Conservation (phyloP, 2,888 invertebrate species). For the Lampropteryx suffumata region DNA sequence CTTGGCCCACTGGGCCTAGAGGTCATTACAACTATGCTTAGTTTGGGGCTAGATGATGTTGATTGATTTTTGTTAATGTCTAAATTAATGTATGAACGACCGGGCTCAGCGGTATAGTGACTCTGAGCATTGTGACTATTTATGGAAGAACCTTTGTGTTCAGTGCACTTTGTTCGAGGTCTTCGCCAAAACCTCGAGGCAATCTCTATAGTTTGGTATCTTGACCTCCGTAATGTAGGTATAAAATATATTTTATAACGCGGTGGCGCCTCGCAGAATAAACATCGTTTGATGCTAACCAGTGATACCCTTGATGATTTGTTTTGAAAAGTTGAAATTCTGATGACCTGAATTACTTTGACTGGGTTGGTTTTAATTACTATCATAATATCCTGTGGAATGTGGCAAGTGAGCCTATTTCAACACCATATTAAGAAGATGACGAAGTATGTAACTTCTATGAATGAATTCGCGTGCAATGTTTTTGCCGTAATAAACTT, state of each 20-base stretch:
- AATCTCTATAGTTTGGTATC: slow-evolving; percentile 1
- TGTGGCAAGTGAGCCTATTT: not conserved
- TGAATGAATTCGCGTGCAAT: not conserved
- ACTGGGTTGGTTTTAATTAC: slow-evolving; percentile 14
- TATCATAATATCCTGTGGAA: slow-evolving; percentile 9
- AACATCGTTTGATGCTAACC: slow-evolving; percentile 31
- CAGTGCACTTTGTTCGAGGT: too few relatives aligned
- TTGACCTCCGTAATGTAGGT: not conserved
- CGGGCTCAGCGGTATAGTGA: too few relatives aligned
- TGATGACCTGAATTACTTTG: slow-evolving; percentile 24
- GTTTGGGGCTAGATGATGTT: too few relatives aligned
- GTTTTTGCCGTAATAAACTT: not conserved
- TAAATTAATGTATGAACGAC: too few relatives aligned
- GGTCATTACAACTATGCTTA: too few relatives aligned
- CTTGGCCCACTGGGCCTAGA: too few relatives aligned
- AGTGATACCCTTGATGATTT: slow-evolving; percentile 25
- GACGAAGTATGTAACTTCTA: too few relatives aligned
- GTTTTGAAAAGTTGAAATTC: slow-evolving; percentile 20
- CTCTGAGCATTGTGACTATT: too few relatives aligned
- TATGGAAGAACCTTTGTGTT: too few relatives aligned
- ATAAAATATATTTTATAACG: slow-evolving; percentile 2
- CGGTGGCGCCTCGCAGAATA: slow-evolving; percentile 26
- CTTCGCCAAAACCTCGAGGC: too few relatives aligned
- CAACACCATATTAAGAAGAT: too few relatives aligned
- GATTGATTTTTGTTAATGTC: too few relatives aligned